phyloP scores from a whole-genome alignment of 1,140 invertebrate species.

The Brachionus manjavacas region DNA sequence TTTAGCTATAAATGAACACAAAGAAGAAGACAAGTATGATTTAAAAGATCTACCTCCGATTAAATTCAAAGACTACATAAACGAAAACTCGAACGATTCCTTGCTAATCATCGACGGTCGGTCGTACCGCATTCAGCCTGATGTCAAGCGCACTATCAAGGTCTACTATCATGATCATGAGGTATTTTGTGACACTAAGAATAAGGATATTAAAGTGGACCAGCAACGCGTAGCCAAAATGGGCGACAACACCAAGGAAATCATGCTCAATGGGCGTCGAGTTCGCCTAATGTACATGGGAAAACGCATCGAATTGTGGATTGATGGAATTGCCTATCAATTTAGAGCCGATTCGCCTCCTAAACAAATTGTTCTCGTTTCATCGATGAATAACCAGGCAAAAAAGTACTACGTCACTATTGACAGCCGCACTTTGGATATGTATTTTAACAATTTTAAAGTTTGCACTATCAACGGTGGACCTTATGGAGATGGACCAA shows the following conservation, averaged over 20 bases:
- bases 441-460: conserved; percentile 41
- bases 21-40: conserved; percentile 16
- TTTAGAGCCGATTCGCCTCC: conserved; percentile 36
- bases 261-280: conserved; percentile 16
- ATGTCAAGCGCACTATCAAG: neutral
- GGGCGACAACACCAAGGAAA: conserved; percentile 38
- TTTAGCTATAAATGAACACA: neutral
- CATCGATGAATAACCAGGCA: neutral
- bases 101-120: conserved; percentile 27
- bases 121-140: conserved; percentile 33
- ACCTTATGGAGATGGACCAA: conserved; percentile 1
- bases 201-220: conserved; percentile 34
- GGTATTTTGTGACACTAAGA: conserved; percentile 21
- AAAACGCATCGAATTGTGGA: conserved; percentile 23
- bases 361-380: conserved; percentile 16
- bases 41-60: conserved; percentile 16
- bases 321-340: conserved; percentile 27
- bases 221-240: conserved; percentile 31
- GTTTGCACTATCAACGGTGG: conserved; percentile 22
- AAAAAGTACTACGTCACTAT: conserved; percentile 22
- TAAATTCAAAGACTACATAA: neutral
- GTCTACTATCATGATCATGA: conserved; percentile 39
- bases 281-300: conserved; percentile 41
- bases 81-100: conserved; percentile 7
- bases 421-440: conserved; percentile 31